A percentile compares a stretch with the other conserved stretches of the same genome.
Evolutionary conservation across 2,797 vertebrate genomes (phyloP).

Genomic region (Gastrophryne carolinensis): DNA sequence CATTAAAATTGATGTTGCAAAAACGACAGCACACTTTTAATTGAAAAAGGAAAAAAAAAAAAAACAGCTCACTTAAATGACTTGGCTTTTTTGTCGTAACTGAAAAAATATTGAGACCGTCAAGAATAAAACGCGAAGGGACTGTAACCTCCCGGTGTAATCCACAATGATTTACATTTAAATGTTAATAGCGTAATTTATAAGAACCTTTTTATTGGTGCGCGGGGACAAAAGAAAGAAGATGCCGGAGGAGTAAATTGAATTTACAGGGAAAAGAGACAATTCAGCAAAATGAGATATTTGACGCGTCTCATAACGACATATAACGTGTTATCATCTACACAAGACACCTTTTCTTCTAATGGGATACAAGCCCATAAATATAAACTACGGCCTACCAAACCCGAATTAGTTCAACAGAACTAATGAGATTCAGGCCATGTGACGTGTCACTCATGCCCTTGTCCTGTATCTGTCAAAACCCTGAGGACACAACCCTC

Average conservation of each 20-base stretch:
- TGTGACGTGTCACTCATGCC: too few species aligned
- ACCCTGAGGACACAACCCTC: too few species aligned
- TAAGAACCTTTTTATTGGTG: neutral
- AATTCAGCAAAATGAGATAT: neutral
- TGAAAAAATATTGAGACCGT: constrained; percentile 15
- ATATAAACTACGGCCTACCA: neutral
- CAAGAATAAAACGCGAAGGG: neutral
- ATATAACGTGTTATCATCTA: neutral
- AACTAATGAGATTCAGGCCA: too few species aligned
- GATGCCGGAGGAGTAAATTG: neutral
- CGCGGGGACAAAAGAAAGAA: neutral
- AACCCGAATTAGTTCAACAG: too few species aligned
- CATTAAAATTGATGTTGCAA: constrained; percentile 41
- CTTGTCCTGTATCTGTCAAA: too few species aligned
- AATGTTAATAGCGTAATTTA: constrained; percentile 8
- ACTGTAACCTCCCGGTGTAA: neutral
- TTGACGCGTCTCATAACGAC: neutral
- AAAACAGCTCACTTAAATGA: constrained; percentile 5
- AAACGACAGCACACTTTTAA: constrained; percentile 17
- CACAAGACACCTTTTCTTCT: neutral
- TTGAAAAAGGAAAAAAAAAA: constrained; percentile 18
- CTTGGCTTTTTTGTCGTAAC: neutral
- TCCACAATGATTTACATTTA: constrained; percentile 16
- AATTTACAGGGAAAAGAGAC: neutral
- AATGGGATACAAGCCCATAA: neutral